Base-by-base conservation (phyloP, 2,113 vertebrate species). In the Semicossyphus pulcher region DNA sequence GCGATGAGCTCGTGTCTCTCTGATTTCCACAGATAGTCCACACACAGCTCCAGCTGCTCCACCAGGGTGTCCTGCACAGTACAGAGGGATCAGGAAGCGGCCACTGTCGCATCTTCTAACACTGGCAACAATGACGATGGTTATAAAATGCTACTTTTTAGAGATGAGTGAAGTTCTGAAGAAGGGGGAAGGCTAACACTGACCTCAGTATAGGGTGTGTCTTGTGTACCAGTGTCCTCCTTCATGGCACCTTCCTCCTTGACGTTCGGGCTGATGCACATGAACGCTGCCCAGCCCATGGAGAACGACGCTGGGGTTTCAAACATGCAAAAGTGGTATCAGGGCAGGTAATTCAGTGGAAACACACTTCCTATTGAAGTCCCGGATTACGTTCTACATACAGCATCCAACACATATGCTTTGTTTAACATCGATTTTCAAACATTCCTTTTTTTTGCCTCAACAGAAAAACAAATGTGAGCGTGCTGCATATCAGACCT, bases 211-310 rank as follows among this genome's bases (percentile, higher is more conserved):
- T 99, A 99, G 0, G 97, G 96, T 1, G 97, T 99, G 80, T 99
- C 98, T 78, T 99, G 97, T 88, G 97, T 98, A 15, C 98, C 98
- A 0, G 96, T 94, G 83, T 99, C 98, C 81, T 99, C 97, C 84
- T 99, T 99, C 98, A 99, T 99, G 73, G 96, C 97, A 2, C 96
- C 97, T 88, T 99, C 98, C 91, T 99, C 98, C 87, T 98, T 96
- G 72, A 99, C 98, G 63, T 99, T 99, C 58, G 98, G 97, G 25
- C 95, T 97, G 71, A 99, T 98, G 86, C 94, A 96, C 89, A 98
- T 92, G 62, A 99, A 99, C 32, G 98, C 98, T 9, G 97, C 96
- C 97, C 98, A 99, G 78, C 98, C 98, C 97, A 99, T 96, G 56
- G 95, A 97, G 85, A 99, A 99, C 2, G 96, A 96, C 4, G 96